Percentiles rank a stretch among this genome's conserved stretches.
Conservation (phyloP, 2,113 vertebrate species). For the Barbus barbus region DNA sequence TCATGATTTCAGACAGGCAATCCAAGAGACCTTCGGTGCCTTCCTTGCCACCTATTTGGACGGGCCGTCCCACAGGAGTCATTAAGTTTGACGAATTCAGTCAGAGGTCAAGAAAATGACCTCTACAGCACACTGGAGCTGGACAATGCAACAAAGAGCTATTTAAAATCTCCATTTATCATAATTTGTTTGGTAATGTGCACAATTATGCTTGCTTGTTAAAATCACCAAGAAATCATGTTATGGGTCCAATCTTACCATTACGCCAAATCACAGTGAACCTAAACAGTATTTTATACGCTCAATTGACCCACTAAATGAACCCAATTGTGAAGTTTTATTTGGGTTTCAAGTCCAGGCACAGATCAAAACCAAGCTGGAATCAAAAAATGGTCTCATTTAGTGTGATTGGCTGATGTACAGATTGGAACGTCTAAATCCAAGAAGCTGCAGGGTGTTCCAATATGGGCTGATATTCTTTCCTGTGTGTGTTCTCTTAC, state of each 20-base stretch:
- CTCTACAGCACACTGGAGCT: conserved; percentile 58
- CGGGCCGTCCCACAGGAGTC: conserved; percentile 62
- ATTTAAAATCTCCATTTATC: conserved; percentile 46
- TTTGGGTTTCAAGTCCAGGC: not conserved
- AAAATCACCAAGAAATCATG: conserved; percentile 3
- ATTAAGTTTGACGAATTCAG: conserved; percentile 69
- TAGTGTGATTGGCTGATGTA: not conserved
- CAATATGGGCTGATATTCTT: not conserved
- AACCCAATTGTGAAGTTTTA: not conserved
- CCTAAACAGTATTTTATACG: not conserved
- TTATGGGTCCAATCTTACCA: not conserved
- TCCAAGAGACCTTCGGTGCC: conserved; percentile 31
- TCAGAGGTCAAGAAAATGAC: conserved; percentile 64
- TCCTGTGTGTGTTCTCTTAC: not conserved
- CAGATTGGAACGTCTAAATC: conserved; percentile 1
- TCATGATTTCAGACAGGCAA: conserved; percentile 36
- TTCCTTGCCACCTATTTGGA: conserved; percentile 58
- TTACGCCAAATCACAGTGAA: conserved; percentile 18
- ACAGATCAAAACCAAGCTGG: not conserved
- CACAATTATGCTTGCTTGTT: conserved; percentile 19
- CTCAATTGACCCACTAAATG: not conserved
- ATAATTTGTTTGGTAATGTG: conserved; percentile 32
- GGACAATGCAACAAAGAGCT: conserved; percentile 49
- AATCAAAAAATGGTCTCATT: not conserved
- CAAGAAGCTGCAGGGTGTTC: not conserved